Evolutionary conservation across 1,140 invertebrate species (phyloP).

Genomic region (Fopius arisanus): DNA sequence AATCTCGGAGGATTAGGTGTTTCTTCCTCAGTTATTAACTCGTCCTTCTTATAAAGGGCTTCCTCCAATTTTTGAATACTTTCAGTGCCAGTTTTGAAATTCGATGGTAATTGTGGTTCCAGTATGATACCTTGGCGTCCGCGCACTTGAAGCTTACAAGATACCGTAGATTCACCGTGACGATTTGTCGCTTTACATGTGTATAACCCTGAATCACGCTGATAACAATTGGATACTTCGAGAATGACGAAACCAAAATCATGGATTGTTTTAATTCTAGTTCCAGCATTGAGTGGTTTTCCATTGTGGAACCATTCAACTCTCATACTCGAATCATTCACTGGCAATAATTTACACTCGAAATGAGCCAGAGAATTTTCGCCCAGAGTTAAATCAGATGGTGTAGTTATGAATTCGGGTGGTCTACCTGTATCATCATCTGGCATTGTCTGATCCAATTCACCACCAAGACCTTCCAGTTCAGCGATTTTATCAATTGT

Average conservation of each 20-base stretch:
- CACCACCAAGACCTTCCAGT: slow-evolving; percentile 83
- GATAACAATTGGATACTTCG: slow-evolving; percentile 88
- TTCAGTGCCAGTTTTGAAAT: slow-evolving; percentile 86
- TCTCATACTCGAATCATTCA: slow-evolving; percentile 90
- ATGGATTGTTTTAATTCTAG: slow-evolving; percentile 89
- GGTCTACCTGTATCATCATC: slow-evolving; percentile 88
- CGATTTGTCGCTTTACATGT: slow-evolving; percentile 91
- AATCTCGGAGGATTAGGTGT: slow-evolving; percentile 86
- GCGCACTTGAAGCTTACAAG: slow-evolving; percentile 84
- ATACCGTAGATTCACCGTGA: slow-evolving; percentile 88
- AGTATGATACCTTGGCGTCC: slow-evolving; percentile 87
- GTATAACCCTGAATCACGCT: slow-evolving; percentile 87
- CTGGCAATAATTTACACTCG: slow-evolving; percentile 88
- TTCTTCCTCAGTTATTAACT: slow-evolving; percentile 83
- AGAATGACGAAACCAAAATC: slow-evolving; percentile 95
- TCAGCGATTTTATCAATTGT: slow-evolving; percentile 94
- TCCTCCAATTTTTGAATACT: slow-evolving; percentile 92
- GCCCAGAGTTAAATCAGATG: slow-evolving; percentile 81
- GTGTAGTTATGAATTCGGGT: slow-evolving; percentile 91
- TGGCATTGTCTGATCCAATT: slow-evolving; percentile 68
- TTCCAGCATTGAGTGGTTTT: slow-evolving; percentile 85
- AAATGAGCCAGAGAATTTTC: slow-evolving; percentile 94
- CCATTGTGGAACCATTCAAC: slow-evolving; percentile 98
- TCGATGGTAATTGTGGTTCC: slow-evolving; percentile 88
- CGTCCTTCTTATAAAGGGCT: slow-evolving; percentile 85